Evolutionary conservation across 2,113 vertebrate genomes (phyloP), one percentile per base, ranked within the genome.

Genomic region (Alectura lathami): DNA sequence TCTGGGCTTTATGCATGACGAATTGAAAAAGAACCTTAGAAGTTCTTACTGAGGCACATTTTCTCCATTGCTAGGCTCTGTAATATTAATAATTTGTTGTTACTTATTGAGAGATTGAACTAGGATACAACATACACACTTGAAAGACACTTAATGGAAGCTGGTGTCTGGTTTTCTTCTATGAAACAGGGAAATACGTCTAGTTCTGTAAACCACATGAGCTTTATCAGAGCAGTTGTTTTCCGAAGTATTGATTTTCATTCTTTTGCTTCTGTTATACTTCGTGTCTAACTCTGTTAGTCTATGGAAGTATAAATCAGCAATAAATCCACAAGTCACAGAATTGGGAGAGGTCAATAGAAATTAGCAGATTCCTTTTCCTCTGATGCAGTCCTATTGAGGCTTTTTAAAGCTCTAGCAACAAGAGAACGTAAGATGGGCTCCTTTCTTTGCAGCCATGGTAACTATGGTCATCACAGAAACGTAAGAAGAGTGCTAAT

Each of bases 201-300:
- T 27, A 32, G 67, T 75, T 96, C 24, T 96, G 84, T 96, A 96
- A 97, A 95, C 95, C 96, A 93, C 88, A 67, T 95, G 96, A 89
- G 77, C 91, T 97, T 97, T 96, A 91, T 96, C 94, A 84, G 70
- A 96, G 80, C 91, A 96, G 92, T 97, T 97, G 93, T 94, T 81
- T 95, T 97, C 3, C 42, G 94, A 95, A 94, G 92, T 95, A 96
- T 96, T 89, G 97, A 96, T 97, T 64, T 84, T 96, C 83, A 89
- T 88, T 97, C 96, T 97, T 96, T 97, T 86, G 40, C 89, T 92
- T 86, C 91, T 86, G 81, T 94, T 97, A 89, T 94, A 89, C 85
- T 97, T 96, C n/a, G 12, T 89, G 85, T 91, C 94, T 95, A 96
- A 95, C 86, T 97, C 77, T 94, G 12, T 87, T 97, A 56, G 82